Percentiles rank a stretch among this genome's conserved stretches.
phyloP scores from a whole-genome alignment of 2,113 vertebrate species.

The human (Homo sapiens) region DNA sequence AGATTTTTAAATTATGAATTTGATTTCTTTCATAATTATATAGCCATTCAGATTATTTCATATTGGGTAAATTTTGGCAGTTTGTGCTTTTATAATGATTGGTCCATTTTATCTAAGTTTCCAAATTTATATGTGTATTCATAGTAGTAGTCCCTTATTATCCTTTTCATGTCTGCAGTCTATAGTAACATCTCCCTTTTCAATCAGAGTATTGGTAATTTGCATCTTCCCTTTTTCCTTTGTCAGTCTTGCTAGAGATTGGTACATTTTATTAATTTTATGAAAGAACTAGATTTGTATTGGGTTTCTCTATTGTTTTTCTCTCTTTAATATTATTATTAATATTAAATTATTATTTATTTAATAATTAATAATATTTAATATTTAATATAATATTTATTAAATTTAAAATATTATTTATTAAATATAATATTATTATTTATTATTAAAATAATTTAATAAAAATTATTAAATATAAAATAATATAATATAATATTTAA shows the following conservation, averaged over 20 bases:
- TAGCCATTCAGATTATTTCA: neutral
- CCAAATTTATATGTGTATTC: neutral
- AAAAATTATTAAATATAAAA: no score
- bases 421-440: no score
- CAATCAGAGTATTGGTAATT: neutral
- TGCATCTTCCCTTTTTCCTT: neutral
- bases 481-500: no score
- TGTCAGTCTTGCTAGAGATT: neutral
- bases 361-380: no score
- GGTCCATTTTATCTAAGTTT: conserved; percentile 15
- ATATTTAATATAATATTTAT: no score
- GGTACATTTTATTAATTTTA: no score
- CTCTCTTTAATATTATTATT: neutral
- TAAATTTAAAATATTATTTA: no score
- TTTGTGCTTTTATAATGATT: conserved; percentile 5
- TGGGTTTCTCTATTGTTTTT: neutral
- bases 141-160: neutral
- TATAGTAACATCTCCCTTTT: neutral
- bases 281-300: neutral
- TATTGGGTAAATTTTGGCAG: neutral
- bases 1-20: neutral
- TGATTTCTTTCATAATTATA: conserved; percentile 2
- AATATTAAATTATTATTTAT: no score
- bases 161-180: neutral
- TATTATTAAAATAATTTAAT: no score